Evolutionary conservation across 1,140 invertebrate species (phyloP).

Genomic region (Aethina tumida): DNA sequence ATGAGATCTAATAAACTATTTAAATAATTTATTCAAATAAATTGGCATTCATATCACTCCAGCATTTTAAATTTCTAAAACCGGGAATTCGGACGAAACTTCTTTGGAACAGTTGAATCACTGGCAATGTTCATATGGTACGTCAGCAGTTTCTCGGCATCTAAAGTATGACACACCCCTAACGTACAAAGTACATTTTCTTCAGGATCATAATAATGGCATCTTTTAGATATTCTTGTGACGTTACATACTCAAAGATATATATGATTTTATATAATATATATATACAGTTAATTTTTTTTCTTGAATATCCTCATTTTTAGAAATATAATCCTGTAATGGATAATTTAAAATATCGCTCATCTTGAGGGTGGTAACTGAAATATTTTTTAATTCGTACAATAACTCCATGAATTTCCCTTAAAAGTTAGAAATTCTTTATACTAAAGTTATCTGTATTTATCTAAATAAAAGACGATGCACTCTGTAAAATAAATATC

Average conservation of each 20-base stretch:
- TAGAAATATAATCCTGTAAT: constrained; percentile 37
- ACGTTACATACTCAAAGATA: constrained; percentile 73
- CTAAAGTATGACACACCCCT: constrained; percentile 75
- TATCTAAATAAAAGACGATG: neutral
- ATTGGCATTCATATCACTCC: constrained; percentile 4
- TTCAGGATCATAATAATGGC: constrained; percentile 66
- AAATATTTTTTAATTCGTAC: constrained; percentile 38
- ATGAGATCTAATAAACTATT: neutral
- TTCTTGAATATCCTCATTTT: constrained; percentile 34
- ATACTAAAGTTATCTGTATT: no score
- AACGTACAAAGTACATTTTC: constrained; percentile 67
- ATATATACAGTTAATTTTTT: constrained; percentile 51
- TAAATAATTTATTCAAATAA: constrained; percentile 8
- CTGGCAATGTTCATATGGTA: constrained; percentile 56
- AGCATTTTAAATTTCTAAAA: constrained; percentile 26
- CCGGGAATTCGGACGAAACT: constrained; percentile 51
- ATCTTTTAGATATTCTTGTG: constrained; percentile 60
- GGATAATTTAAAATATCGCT: constrained; percentile 37
- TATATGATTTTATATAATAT: constrained; percentile 61
- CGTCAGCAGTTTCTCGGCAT: constrained; percentile 69
- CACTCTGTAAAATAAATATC: constrained; percentile 1
- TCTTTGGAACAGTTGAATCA: constrained; percentile 58
- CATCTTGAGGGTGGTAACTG: constrained; percentile 36
- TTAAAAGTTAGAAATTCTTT: no score
- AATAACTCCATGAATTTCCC: no score